These are phyloP conservation scores for Steinernema carpocapsae DNA, from an alignment of 2,888 invertebrate genomes.

Conservation along the genomic window DNA sequence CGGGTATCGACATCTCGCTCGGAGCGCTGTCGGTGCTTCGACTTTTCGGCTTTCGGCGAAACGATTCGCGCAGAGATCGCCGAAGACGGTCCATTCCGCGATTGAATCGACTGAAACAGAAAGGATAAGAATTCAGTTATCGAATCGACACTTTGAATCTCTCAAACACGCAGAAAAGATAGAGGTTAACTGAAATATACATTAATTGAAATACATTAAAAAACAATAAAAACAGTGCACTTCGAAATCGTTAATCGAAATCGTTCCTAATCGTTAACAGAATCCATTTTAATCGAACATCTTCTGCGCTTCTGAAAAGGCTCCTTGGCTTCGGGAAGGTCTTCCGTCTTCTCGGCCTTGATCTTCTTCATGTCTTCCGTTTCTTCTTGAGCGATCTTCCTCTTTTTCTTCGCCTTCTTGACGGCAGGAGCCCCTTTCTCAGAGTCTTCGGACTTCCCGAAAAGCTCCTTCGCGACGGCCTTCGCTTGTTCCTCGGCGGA, in stretches of 20 bases:
- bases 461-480: neutral
- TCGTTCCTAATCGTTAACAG: neutral
- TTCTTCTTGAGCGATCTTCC: too few relatives aligned
- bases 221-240: neutral
- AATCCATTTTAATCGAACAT: neutral
- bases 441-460: neutral
- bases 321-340: neutral
- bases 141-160: constrained; percentile 29
- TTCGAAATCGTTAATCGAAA: neutral
- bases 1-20: neutral
- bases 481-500: neutral
- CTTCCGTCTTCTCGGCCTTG: neutral
- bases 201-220: neutral
- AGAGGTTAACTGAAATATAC: too few relatives aligned
- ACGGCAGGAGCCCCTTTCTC: neutral
- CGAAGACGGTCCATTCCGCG: constrained; percentile 76
- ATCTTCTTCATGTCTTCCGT: neutral
- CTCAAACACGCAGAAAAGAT: neutral
- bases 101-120: constrained; percentile 33
- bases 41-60: constrained; percentile 74
- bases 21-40: constrained; percentile 29
- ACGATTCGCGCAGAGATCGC: constrained; percentile 78
- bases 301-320: neutral
- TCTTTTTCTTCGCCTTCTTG: too few relatives aligned
- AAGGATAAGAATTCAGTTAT: too few relatives aligned